Conservation (phyloP, 2,888 invertebrate genomes). For the Leptogaster cylindrica region DNA sequence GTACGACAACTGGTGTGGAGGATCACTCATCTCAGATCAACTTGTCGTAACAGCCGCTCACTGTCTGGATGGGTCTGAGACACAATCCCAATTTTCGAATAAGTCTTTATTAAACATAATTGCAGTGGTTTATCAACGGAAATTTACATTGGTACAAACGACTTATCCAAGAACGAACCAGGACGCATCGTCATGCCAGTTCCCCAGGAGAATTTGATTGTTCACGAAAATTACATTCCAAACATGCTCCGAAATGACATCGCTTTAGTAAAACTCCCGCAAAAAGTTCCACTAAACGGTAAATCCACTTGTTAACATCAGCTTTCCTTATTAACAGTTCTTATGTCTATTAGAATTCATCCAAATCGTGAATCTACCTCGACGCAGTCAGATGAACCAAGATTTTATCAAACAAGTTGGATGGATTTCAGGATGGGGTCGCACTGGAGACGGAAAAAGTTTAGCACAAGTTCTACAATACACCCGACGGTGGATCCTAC, state of each 20-base stretch:
- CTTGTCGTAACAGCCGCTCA: constrained; percentile 43
- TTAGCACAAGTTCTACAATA: constrained; percentile 3
- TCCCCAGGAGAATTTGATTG: constrained; percentile 50
- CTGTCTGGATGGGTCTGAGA: constrained; percentile 12
- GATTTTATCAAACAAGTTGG: background rate
- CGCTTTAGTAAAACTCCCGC: constrained; percentile 56
- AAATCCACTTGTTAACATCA: too few relatives aligned
- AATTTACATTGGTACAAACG: constrained; percentile 29
- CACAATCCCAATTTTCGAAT: background rate
- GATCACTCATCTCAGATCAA: constrained; percentile 36
- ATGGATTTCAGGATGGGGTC: constrained; percentile 26
- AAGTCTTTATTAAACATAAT: background rate
- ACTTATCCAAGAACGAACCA: constrained; percentile 14
- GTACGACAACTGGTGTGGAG: constrained; percentile 36
- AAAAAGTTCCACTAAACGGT: constrained; percentile 57
- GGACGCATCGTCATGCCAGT: constrained; percentile 30
- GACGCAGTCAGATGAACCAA: background rate
- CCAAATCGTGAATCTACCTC: constrained; percentile 6
- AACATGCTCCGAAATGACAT: constrained; percentile 58
- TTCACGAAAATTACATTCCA: constrained; percentile 59
- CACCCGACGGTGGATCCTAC: background rate
- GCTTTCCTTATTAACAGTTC: background rate
- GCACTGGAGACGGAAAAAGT: background rate
- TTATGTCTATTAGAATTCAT: background rate
- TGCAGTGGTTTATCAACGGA: constrained; percentile 4